Percentiles rank a stretch among this genome's conserved stretches.
phyloP scores from a whole-genome alignment of 1,140 invertebrate species.

The Aplysia californica region DNA sequence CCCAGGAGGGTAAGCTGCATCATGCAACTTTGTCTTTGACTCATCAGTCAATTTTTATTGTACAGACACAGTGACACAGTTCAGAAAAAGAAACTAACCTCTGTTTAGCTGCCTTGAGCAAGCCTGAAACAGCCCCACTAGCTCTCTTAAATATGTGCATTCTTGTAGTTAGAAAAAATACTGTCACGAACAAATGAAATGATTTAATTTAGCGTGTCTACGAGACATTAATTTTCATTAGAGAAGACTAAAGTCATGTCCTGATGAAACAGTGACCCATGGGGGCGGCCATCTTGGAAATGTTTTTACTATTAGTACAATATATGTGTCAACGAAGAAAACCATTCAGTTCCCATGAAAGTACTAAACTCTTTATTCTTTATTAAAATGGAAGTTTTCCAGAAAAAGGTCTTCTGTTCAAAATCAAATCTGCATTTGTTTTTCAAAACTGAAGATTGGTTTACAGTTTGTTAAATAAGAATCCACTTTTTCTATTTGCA shows the following conservation, averaged over 20 bases:
- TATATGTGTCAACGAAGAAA: neutral
- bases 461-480: too few species aligned
- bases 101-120: neutral
- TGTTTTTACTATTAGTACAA: neutral
- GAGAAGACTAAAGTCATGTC: neutral
- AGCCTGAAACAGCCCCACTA: neutral
- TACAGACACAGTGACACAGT: too few species aligned
- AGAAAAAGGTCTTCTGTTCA: too few species aligned
- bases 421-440: too few species aligned
- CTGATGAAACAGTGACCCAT: constrained; percentile 6
- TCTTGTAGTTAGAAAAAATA: neutral
- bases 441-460: too few species aligned
- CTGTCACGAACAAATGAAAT: neutral
- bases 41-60: too few species aligned
- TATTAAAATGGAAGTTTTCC: too few species aligned
- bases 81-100: neutral
- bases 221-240: neutral
- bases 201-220: neutral
- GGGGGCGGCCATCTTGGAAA: neutral
- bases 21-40: too few species aligned
- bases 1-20: too few species aligned
- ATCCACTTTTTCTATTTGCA: too few species aligned
- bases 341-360: too few species aligned
- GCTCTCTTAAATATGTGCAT: constrained; percentile 9
- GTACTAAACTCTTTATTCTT: too few species aligned